A percentile compares a stretch with the other conserved stretches of the same genome.
phyloP scores from a whole-genome alignment of 2,113 vertebrate genomes.

The Ammodytes dubius region DNA sequence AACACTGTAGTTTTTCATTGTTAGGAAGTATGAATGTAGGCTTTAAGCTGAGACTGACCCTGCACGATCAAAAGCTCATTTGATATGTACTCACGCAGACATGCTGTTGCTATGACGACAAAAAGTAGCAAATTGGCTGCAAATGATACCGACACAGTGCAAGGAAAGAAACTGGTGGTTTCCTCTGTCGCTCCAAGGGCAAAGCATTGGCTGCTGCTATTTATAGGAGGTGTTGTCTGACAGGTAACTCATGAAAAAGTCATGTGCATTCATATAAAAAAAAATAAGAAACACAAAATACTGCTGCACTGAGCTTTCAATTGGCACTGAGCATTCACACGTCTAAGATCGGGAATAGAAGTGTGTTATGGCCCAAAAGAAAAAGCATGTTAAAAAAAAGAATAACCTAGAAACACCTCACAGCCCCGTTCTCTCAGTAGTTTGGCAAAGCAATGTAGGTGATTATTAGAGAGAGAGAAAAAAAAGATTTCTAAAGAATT shows the following conservation, averaged over 20 bases:
- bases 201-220: constrained; percentile 44
- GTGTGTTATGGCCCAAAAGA: neutral
- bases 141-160: neutral
- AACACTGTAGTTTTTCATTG: neutral
- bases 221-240: constrained; percentile 14
- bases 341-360: neutral
- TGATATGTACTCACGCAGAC: constrained; percentile 10
- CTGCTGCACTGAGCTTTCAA: neutral
- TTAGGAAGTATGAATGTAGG: constrained; percentile 20
- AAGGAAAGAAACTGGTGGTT: neutral
- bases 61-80: neutral
- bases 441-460: too few relatives aligned
- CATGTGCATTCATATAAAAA: too few relatives aligned
- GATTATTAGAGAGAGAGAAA: too few relatives aligned
- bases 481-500: too few relatives aligned
- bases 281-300: neutral
- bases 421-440: neutral
- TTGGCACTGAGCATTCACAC: neutral
- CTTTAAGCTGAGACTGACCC: neutral
- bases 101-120: constrained; percentile 58
- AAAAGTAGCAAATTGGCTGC: neutral
- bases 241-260: neutral
- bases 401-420: neutral
- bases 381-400: neutral
- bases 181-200: constrained; percentile 32